A percentile compares a stretch with the other conserved stretches of the same genome.
Conservation (phyloP, 2,113 vertebrate species). For the Euleptes europaea region DNA sequence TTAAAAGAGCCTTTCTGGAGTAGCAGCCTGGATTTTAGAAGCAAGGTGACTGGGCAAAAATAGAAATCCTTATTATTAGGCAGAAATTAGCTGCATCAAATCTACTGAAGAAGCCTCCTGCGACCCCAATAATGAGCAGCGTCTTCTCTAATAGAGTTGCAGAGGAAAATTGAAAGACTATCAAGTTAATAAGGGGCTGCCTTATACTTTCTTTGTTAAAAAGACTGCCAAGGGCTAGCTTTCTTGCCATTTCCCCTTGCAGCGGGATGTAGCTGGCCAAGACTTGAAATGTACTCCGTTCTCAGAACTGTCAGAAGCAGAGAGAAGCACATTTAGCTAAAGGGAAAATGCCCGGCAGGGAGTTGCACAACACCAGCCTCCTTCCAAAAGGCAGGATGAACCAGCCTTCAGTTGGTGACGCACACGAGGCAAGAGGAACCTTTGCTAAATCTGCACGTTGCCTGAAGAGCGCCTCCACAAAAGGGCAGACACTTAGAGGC, state of each 20-base stretch:
- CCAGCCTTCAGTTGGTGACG: not conserved
- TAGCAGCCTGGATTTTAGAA: constrained; percentile 37
- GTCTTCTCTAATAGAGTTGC: constrained; percentile 27
- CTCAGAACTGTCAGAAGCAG: constrained; percentile 21
- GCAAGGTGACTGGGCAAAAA: constrained; percentile 35
- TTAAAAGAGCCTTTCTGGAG: constrained; percentile 18
- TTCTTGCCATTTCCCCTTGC: constrained; percentile 10
- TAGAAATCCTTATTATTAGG: constrained; percentile 54
- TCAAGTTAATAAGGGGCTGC: constrained; percentile 21
- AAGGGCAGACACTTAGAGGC: not conserved
- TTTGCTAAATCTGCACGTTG: not conserved
- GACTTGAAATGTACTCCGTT: constrained; percentile 3
- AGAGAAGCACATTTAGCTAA: constrained; percentile 33
- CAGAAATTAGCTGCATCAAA: constrained; percentile 50
- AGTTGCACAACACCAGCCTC: not conserved
- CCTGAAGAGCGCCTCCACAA: not conserved
- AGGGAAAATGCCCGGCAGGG: constrained; percentile 28
- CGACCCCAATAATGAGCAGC: constrained; percentile 24
- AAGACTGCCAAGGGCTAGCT: constrained; percentile 28
- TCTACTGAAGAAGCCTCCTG: constrained; percentile 34
- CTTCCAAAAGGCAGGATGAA: not conserved
- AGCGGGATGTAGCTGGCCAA: constrained; percentile 22
- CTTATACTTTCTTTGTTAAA: constrained; percentile 20
- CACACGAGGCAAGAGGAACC: not conserved
- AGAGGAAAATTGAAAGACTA: constrained; percentile 12